Percentiles rank a stretch among this genome's conserved stretches.
phyloP scores from a whole-genome alignment of 2,113 vertebrate species.

The Percopsis transmontana region DNA sequence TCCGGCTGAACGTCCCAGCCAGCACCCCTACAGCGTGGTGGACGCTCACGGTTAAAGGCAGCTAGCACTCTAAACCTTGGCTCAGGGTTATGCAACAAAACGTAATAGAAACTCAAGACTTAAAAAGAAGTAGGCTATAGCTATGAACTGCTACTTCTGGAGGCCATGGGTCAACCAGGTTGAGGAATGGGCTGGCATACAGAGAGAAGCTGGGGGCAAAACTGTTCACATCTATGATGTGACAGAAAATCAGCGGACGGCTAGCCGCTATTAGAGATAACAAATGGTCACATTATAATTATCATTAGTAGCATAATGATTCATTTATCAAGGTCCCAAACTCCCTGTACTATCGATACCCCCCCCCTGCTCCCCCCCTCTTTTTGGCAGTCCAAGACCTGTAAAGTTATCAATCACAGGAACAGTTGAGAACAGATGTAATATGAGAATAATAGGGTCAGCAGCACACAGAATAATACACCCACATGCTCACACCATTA shows the following conservation, averaged over 20 bases:
- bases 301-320: too few relatives aligned
- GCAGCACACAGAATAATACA: too few relatives aligned
- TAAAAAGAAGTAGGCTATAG: too few relatives aligned
- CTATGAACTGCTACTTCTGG: too few relatives aligned
- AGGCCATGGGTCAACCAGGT: not conserved
- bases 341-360: too few relatives aligned
- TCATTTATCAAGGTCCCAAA: too few relatives aligned
- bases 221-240: not conserved
- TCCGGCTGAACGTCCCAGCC: constrained; percentile 97
- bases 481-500: not conserved
- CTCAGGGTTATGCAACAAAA: too few relatives aligned
- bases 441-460: too few relatives aligned
- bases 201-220: not conserved
- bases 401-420: not conserved
- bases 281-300: not conserved
- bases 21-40: constrained; percentile 80
- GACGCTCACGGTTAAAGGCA: not conserved
- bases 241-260: not conserved
- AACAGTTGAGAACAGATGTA: too few relatives aligned
- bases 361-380: too few relatives aligned
- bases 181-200: not conserved
- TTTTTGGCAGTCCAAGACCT: not conserved
- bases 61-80: not conserved
- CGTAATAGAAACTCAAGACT: too few relatives aligned
- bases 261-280: not conserved